Evolutionary conservation across 2,113 vertebrate species (phyloP).

Genomic region (Alces alces): DNA sequence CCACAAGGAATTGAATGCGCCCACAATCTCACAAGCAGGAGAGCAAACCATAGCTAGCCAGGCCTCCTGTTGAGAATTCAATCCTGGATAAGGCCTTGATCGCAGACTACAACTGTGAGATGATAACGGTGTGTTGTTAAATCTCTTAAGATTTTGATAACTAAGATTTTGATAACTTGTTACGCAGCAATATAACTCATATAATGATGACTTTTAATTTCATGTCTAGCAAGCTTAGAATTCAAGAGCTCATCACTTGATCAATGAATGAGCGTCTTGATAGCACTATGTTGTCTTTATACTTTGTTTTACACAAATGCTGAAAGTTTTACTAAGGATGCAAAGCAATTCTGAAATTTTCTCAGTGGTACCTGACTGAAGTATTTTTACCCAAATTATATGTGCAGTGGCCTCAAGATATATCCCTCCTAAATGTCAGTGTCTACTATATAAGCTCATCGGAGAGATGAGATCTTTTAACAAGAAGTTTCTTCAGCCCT

Average conservation of each 20-base stretch:
- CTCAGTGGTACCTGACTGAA: not conserved
- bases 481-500: not conserved
- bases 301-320: not conserved
- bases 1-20: not conserved
- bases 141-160: not conserved
- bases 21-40: not conserved
- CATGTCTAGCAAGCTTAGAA: not conserved
- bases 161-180: not conserved
- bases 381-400: constrained; percentile 12
- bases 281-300: not conserved
- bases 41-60: not conserved
- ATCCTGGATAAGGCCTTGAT: not conserved
- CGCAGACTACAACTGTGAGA: not conserved
- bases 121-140: not conserved
- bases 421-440: not conserved
- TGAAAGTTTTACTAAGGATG: not conserved
- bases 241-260: not conserved
- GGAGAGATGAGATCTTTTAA: not conserved
- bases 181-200: not conserved
- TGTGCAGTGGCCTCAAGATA: not conserved
- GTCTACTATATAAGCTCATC: not conserved
- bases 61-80: not conserved
- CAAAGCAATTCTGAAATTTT: not conserved
- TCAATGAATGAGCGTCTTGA: not conserved
- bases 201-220: not conserved